Percentiles rank a stretch among this genome's conserved stretches.
These are phyloP conservation scores for Eulithis testata DNA, from an alignment of 2,888 invertebrate genomes.

Conservation along the genomic window DNA sequence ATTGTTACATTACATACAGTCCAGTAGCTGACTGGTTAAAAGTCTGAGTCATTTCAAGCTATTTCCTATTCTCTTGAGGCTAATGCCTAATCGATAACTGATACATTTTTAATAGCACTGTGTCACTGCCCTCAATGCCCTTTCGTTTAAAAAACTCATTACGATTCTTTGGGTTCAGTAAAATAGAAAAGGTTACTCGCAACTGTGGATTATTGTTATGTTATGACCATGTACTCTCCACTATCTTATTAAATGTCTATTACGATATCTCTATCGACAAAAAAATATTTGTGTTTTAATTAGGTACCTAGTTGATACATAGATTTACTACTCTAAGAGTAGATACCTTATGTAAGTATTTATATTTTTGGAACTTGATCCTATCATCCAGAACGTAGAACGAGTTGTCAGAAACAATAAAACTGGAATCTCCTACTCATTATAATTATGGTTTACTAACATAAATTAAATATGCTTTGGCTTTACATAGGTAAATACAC, in stretches of 20 bases:
- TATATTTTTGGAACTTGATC: no score
- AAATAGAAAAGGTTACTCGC: neutral
- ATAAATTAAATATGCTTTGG: constrained; percentile 7
- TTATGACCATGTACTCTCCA: no score
- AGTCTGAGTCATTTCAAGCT: constrained; percentile 15
- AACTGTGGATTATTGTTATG: no score
- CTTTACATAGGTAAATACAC: constrained; percentile 27
- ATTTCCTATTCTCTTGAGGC: constrained; percentile 24
- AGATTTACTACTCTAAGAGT: no score
- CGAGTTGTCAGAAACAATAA: no score
- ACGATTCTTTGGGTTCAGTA: neutral
- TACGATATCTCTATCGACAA: no score
- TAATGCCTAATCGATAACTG: constrained; percentile 50
- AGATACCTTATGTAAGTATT: no score
- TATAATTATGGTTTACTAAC: constrained; percentile 3
- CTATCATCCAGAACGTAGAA: no score
- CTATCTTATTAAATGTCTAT: no score
- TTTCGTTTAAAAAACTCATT: neutral
- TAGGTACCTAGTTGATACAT: no score
- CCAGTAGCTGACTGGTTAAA: neutral
- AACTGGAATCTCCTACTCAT: no score
- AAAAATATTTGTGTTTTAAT: no score
- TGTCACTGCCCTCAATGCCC: constrained; percentile 42
- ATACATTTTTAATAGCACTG: constrained; percentile 46
- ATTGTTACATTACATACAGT: constrained; percentile 6